phyloP scores from a whole-genome alignment of 37 sponge, comb jelly and placozoan genomes.

The Oscarella lobularis region DNA sequence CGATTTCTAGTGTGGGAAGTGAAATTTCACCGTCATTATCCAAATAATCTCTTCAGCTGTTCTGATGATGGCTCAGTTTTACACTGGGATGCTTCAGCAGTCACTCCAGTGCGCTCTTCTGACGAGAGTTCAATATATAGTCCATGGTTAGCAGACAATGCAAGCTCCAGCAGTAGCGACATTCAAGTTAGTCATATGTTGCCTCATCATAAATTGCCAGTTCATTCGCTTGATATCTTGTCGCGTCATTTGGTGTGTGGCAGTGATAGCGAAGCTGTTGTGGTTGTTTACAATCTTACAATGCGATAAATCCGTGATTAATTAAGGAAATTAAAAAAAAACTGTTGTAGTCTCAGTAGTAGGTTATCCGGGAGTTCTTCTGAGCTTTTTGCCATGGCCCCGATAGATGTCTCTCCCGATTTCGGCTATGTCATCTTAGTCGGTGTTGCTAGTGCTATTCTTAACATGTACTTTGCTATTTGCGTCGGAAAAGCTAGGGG shows the following conservation, averaged over 20 bases:
- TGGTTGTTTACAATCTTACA: slow-evolving; percentile 19
- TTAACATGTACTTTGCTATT: too few relatives aligned
- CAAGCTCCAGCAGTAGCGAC: slow-evolving; percentile 13
- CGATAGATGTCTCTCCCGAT: too few relatives aligned
- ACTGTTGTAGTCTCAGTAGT: too few relatives aligned
- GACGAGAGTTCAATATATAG: neutral
- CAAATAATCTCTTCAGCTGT: slow-evolving; percentile 65
- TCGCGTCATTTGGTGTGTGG: slow-evolving; percentile 42
- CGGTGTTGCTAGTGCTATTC: too few relatives aligned
- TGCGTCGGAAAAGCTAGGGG: too few relatives aligned
- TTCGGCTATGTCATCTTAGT: too few relatives aligned
- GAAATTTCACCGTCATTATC: slow-evolving; percentile 35
- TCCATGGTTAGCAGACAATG: slow-evolving; percentile 31
- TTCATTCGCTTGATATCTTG: slow-evolving; percentile 48
- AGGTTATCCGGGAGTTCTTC: too few relatives aligned
- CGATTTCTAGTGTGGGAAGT: slow-evolving; percentile 45
- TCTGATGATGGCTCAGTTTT: slow-evolving; percentile 64
- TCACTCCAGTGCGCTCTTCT: neutral
- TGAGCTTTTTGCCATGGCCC: too few relatives aligned
- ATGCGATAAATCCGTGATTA: slow-evolving; percentile 16
- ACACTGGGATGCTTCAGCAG: slow-evolving; percentile 53
- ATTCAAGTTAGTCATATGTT: slow-evolving; percentile 12
- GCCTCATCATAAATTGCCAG: slow-evolving; percentile 20
- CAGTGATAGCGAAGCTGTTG: slow-evolving; percentile 36
- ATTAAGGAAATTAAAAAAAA: too few relatives aligned